Base-by-base conservation (phyloP, 2,888 invertebrate genomes). In the Limenitis camilla region DNA sequence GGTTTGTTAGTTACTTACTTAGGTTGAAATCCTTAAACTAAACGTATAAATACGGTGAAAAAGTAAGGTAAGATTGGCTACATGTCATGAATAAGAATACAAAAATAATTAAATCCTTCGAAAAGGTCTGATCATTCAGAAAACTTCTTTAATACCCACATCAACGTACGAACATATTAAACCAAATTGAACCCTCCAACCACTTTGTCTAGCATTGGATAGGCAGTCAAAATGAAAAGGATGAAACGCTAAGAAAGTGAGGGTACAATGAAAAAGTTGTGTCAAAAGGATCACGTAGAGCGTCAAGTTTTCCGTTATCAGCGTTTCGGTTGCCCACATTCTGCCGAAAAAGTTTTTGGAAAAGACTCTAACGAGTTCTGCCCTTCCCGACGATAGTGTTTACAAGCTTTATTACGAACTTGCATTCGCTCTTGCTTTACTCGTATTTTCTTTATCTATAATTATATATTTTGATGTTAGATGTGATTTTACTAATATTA, bases 271-370 rank as follows among this genome's bases (percentile, higher is more conserved):
- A 58, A 59, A 60, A 64, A 66, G 66, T 64, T 60, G 50, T 56
- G 56, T 64, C 60, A 64, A 67, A 67, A 62, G 65, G 66, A 65
- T 69, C 70, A 71, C 69, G 69, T 69, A 64, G 49, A 56, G 50
- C 52, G 55, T 65, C 57, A 68, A 69, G 64, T 67, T 69, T 63
- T 61, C 59, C 66, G 62, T 66, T 69, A 69, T 69, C 68, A 67
- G 65, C 65, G 57, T 65, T 65, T 62, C 36, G 59, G 61, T 59
- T 59, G 58, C 61, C 64, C 61, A 64, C 64, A 67, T 67, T 63
- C 64, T 53, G 55, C 53, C 62, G 61, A 63, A 66, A 69, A 70
- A 67, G 61, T 68, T 69, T 64, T 62, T 58, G 62, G 67, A 66
- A 65, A 67, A 66, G 68, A 63, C 58, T 53, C 61, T 68, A 19